Evolutionary conservation across 2,113 vertebrate genomes (phyloP), one percentile per base, ranked within the genome.

Genomic region (Charina bottae): DNA sequence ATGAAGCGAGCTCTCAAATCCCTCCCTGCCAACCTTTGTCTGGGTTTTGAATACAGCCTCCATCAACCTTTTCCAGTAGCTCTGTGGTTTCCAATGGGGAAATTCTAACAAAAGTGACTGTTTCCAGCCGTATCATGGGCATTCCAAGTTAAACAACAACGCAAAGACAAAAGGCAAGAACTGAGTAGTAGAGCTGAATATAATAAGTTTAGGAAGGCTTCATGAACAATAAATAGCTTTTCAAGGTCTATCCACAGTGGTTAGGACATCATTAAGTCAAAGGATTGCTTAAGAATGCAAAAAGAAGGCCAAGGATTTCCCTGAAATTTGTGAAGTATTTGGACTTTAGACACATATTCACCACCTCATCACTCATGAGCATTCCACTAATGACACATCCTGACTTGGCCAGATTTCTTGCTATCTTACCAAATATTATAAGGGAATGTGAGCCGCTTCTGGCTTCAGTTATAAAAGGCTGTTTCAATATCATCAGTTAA

Each of bases 361-460:
- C 87, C 78, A 93, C 89, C 58, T 92, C 92, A 0, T 28, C 33
- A 4, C 0, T 94, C 91, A 37, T 62, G 62, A 85, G 62, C 85
- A 19, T 89, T 54, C 83, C 92, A 59, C 72, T 88, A 58, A 86
- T 58, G 92, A 53, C 28, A 91, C 88, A 28, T 88, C 24, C 21
- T 92, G 84, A 92, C 46, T 64, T 42, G 53, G 90, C 55, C 42
- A 91, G 83, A 88, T 37, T 23, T 56, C 37, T 59, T 87, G 78
- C 54, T 85, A 33, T 59, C 53, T 24, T 56, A 59, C 90, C 92
- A 92, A 53, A 55, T 68, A 72, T 91, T 87, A 28, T 85, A 8
- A 3, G 33, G 91, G 90, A 92, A 85, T 49, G 37, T 60, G 88
- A 37, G 91, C 87, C 26, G 68, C 56, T 94, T 93, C 17, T 85